These are phyloP conservation scores for Percopsis transmontana DNA, from an alignment of 2,113 vertebrate species.

Conservation along the genomic window DNA sequence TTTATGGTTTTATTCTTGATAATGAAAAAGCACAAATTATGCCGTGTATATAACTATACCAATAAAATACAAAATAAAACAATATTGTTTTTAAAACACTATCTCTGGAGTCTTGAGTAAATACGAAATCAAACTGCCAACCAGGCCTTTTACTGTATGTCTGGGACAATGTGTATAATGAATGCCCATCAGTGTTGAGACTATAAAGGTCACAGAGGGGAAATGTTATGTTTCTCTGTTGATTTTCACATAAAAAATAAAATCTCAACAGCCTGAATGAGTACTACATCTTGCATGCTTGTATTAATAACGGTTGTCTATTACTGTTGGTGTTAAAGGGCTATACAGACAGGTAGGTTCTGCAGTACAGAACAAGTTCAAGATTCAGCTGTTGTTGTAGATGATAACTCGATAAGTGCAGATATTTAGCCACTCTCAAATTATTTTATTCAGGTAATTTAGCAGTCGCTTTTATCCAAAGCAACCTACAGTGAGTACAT, in stretches of 20 bases:
- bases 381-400: no score
- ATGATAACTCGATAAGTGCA: no score
- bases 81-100: slow-evolving; percentile 71
- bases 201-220: background rate
- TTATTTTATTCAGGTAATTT: no score
- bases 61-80: slow-evolving; percentile 79
- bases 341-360: no score
- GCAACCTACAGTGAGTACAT: no score
- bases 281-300: no score
- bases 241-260: background rate
- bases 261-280: no score
- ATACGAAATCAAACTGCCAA: background rate
- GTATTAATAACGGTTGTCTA: no score
- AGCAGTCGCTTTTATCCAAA: no score
- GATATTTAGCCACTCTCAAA: no score
- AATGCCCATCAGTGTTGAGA: background rate
- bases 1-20: slow-evolving; percentile 73
- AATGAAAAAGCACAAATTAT: slow-evolving; percentile 85
- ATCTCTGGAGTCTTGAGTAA: slow-evolving; percentile 28
- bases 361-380: no score
- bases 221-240: background rate
- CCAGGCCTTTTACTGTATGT: slow-evolving; percentile 3
- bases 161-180: background rate
- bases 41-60: slow-evolving; percentile 82
- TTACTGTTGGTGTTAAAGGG: no score